A percentile compares a stretch with the other conserved stretches of the same genome.
phyloP scores from a whole-genome alignment of 1,140 invertebrate genomes.

The Cherax destructor region DNA sequence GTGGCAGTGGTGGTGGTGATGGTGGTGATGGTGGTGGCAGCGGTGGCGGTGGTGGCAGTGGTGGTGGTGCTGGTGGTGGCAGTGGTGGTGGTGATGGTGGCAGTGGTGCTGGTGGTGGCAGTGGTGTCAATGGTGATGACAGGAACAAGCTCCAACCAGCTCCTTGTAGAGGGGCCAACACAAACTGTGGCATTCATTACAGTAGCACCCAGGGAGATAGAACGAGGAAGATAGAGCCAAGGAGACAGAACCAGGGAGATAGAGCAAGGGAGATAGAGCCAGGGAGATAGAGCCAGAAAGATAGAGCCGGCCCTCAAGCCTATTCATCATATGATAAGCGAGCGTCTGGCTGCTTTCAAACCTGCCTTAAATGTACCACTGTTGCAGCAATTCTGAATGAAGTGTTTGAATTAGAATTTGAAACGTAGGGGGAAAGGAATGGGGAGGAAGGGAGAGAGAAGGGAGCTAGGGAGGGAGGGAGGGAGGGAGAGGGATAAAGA shows the following conservation, averaged over 20 bases:
- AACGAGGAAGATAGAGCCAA: neutral
- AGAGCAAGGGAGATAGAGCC: no score
- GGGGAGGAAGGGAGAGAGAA: neutral
- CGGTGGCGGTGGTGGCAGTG: neutral
- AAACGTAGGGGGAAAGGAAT: slow-evolving; percentile 2
- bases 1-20: neutral
- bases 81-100: no score
- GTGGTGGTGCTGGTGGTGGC: neutral
- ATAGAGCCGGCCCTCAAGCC: no score
- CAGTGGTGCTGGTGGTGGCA: no score
- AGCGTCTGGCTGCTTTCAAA: no score
- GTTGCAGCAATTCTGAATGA: no score
- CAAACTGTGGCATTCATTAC: neutral
- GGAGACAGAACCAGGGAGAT: no score
- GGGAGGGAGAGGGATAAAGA: neutral
- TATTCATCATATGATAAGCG: no score
- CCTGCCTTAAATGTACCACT: no score
- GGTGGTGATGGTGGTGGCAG: neutral
- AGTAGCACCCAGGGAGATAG: slow-evolving; percentile 7
- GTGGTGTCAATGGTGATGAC: no score
- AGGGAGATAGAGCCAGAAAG: no score
- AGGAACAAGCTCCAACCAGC: no score
- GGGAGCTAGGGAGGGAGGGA: neutral
- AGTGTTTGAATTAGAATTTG: neutral
- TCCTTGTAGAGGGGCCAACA: neutral